These are phyloP conservation scores for Strix aluco DNA, from an alignment of 2,113 vertebrate species.

Conservation along the genomic window DNA sequence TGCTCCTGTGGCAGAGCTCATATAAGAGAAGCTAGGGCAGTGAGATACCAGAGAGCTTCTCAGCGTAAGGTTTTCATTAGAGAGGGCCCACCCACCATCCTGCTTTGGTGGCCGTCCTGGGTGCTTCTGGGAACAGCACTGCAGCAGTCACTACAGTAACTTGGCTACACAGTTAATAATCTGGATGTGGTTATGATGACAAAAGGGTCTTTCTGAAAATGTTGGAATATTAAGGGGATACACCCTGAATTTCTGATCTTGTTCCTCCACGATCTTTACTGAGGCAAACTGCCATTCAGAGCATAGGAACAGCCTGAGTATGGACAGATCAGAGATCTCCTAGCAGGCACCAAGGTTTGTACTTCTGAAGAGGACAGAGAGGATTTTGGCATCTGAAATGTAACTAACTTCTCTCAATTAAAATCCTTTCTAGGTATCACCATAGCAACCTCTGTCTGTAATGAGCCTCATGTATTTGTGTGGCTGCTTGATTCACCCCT, in stretches of 20 bases:
- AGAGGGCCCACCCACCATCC: neutral
- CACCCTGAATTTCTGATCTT: neutral
- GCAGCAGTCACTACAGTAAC: neutral
- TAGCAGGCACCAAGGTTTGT: neutral
- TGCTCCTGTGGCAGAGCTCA: neutral
- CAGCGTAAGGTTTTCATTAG: neutral
- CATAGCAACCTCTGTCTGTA: conserved; percentile 42
- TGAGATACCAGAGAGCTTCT: neutral
- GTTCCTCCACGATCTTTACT: neutral
- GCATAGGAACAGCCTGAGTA: neutral
- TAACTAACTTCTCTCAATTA: conserved; percentile 29
- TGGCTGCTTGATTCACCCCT: conserved; percentile 16
- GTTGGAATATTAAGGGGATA: neutral
- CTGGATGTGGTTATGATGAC: neutral
- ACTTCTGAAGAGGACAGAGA: neutral
- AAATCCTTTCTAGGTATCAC: conserved; percentile 16
- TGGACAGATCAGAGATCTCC: neutral
- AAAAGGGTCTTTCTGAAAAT: neutral
- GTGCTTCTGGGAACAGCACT: neutral
- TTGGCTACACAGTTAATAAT: neutral
- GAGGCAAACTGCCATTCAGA: neutral
- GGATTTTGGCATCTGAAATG: neutral
- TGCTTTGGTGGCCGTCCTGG: neutral
- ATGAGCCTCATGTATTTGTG: neutral
- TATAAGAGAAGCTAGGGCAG: neutral